Evolutionary conservation across 37 sponge, comb jelly and placozoan species (phyloP).

Genomic region (Eunapius fragilis): DNA sequence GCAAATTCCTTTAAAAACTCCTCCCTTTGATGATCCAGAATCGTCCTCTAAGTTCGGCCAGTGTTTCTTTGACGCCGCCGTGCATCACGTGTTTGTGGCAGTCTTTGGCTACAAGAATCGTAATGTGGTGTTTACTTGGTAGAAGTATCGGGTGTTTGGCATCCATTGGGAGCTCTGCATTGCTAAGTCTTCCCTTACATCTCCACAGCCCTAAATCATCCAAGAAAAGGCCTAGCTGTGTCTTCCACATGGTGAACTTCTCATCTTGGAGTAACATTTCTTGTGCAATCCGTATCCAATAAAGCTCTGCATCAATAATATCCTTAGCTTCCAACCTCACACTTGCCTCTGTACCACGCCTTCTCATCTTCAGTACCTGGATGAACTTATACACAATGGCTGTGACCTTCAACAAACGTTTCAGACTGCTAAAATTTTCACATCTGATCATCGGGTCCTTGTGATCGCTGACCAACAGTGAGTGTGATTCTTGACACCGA

Average conservation of each 20-base stretch:
- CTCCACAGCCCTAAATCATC: slow-evolving; percentile 29
- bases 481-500: neutral
- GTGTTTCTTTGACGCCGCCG: slow-evolving; percentile 12
- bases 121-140: slow-evolving; percentile 18
- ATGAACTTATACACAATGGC: neutral
- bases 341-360: neutral
- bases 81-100: slow-evolving; percentile 15
- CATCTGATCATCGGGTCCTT: slow-evolving; percentile 6
- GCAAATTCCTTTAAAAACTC: slow-evolving; percentile 12
- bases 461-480: neutral
- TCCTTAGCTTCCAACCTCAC: neutral
- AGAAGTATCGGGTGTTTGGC: slow-evolving; percentile 23
- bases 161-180: slow-evolving; percentile 7
- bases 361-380: neutral
- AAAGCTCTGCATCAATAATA: neutral
- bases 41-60: slow-evolving; percentile 10
- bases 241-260: neutral
- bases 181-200: slow-evolving; percentile 27
- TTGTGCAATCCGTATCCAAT: too few relatives aligned
- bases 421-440: neutral
- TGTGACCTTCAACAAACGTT: neutral
- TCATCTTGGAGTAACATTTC: too few relatives aligned
- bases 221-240: slow-evolving; percentile 14
- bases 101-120: slow-evolving; percentile 3
- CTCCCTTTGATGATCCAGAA: slow-evolving; percentile 33